Base-by-base conservation (phyloP, 2,888 invertebrate genomes). In the Meliscaeva auricollis region DNA sequence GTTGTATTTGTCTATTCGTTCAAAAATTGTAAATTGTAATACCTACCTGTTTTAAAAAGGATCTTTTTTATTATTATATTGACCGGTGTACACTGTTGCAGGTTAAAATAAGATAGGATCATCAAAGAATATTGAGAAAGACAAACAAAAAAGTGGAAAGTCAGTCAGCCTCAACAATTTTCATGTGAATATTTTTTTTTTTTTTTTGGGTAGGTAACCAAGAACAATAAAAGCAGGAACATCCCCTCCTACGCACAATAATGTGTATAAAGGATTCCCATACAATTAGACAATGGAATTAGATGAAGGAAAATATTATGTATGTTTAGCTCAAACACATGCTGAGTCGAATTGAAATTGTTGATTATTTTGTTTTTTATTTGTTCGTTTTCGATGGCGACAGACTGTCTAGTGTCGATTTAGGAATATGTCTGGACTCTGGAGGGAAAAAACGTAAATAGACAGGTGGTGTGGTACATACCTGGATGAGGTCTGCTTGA, bases 21-120 rank as follows among this genome's bases (percentile, higher is more conserved):
- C 26, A 50, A 50, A 3, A n/a, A 8, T 50, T 50, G 3, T 15
- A 20, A 74, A n/a, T n/a, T n/a, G n/a, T n/a, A n/a, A n/a, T n/a
- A n/a, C n/a, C n/a, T 74, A 83, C 83, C 83, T 83, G 83, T 83
- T 74, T 20, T 3, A 20, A 26, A 56, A 68, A 46, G 58, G 73
- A 77, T 68, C 60, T 69, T 60, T 26, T 41, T 20, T 73, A 54
- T n/a, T n/a, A n/a, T n/a, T n/a, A n/a, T n/a, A 26, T 62, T 80
- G 80, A 80, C 73, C 82, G 35, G 26, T 20, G n/a, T n/a, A n/a
- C n/a, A n/a, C n/a, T n/a, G n/a, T n/a, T n/a, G 60, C 50, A 56
- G 32, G n/a, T 26, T 26, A 26, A 26, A 26, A 52, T 26, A 26
- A 6, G 46, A 17, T 17, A 15, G n/a, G 52, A 52, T 52, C 50